These are phyloP conservation scores for Torymus texanus DNA, from an alignment of 2,888 invertebrate genomes.

Conservation along the genomic window DNA sequence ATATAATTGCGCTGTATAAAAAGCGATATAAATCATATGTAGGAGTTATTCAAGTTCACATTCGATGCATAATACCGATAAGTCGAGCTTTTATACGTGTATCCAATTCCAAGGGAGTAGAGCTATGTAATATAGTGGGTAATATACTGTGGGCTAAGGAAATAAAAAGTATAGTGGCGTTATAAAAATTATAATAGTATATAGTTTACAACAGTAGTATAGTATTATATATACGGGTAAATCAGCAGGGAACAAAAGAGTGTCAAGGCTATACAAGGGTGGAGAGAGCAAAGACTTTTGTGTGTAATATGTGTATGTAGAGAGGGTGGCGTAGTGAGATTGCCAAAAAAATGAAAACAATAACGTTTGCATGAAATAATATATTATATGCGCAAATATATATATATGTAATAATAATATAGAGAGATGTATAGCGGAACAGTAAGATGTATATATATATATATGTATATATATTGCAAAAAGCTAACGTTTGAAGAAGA, in stretches of 20 bases:
- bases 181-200: background rate
- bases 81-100: conserved; percentile 34
- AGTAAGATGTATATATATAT: conserved; percentile 14
- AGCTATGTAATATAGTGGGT: conserved; percentile 1
- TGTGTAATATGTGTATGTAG: conserved; percentile 11
- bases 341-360: conserved; percentile 34
- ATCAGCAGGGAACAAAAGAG: conserved; percentile 28
- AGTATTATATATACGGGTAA: background rate
- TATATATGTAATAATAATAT: conserved; percentile 12
- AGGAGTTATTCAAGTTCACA: background rate
- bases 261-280: conserved; percentile 34
- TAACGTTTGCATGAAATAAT: conserved; percentile 28
- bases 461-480: conserved; percentile 28
- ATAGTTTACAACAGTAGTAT: background rate
- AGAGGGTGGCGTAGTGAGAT: background rate
- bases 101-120: conserved; percentile 29
- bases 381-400: background rate
- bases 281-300: background rate
- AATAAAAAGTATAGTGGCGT: background rate
- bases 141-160: conserved; percentile 1
- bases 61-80: conserved; percentile 42
- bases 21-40: background rate
- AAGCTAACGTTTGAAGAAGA: conserved; percentile 56
- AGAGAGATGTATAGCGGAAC: conserved; percentile 30
- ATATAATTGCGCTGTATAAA: background rate